Evolutionary conservation across 2,113 vertebrate genomes (phyloP).

Genomic region (Amazona vittata): DNA sequence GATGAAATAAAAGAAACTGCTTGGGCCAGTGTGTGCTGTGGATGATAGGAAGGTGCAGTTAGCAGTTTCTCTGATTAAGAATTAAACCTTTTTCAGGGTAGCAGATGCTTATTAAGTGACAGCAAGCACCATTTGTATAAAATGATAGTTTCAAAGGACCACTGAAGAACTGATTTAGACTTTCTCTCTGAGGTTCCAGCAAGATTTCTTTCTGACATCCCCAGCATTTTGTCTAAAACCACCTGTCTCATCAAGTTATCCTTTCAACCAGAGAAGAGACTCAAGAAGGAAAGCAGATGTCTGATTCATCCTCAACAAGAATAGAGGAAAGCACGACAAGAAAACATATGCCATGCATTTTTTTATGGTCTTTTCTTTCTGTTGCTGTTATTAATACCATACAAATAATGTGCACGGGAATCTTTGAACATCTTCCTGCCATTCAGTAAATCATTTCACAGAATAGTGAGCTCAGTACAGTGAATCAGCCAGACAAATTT

Average conservation of each 20-base stretch:
- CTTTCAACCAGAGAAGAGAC: background rate
- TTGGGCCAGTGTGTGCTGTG: background rate
- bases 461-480: background rate
- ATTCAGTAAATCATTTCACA: background rate
- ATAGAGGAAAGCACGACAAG: background rate
- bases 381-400: background rate
- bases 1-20: background rate
- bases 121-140: background rate
- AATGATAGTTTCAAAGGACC: background rate
- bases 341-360: background rate
- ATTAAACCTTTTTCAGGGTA: background rate
- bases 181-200: background rate
- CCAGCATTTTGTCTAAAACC: background rate
- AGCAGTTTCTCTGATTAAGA: background rate
- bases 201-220: background rate
- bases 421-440: constrained; percentile 16
- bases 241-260: background rate
- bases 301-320: background rate
- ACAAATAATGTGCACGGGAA: background rate
- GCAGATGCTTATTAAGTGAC: background rate
- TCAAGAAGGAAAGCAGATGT: background rate
- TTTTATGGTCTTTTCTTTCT: background rate
- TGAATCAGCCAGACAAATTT: background rate
- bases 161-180: background rate
- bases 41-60: background rate